A percentile compares a stretch with the other conserved stretches of the same genome.
Conservation (phyloP, 1,140 invertebrate species). For the Bombus cullumanus region DNA sequence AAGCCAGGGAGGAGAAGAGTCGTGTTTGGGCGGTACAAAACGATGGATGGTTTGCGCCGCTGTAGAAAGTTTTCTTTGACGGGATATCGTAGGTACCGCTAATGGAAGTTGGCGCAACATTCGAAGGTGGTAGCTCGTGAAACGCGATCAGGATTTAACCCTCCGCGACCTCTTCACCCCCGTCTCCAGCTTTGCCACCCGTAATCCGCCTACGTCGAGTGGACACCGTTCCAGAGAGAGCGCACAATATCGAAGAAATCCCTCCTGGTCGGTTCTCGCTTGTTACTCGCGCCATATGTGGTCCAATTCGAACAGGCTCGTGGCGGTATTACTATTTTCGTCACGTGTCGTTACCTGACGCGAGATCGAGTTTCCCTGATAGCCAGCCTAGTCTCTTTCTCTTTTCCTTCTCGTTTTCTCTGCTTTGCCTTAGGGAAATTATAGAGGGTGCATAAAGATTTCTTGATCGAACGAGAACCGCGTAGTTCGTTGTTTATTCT, state of each 20-base stretch:
- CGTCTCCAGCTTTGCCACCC: conserved; percentile 43
- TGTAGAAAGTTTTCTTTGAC: conserved; percentile 71
- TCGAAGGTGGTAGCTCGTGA: conserved; percentile 80
- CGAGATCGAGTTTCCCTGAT: conserved; percentile 50
- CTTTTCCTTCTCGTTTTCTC: background rate
- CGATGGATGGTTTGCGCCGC: conserved; percentile 42
- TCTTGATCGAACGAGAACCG: background rate
- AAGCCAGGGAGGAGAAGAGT: conserved; percentile 16
- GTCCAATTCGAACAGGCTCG: background rate
- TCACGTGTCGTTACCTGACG: conserved; percentile 61
- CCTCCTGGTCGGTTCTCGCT: conserved; percentile 18
- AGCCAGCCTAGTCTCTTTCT: background rate
- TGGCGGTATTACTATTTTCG: conserved; percentile 44
- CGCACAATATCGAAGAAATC: conserved; percentile 47
- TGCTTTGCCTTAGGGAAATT: background rate
- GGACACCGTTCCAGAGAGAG: conserved; percentile 49
- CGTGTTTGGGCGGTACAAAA: conserved; percentile 52
- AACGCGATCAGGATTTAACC: conserved; percentile 78
- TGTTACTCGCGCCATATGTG: conserved; percentile 27
- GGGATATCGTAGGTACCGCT: conserved; percentile 70
- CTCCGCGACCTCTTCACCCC: conserved; percentile 13
- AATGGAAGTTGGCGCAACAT: conserved; percentile 75
- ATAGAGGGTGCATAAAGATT: background rate
- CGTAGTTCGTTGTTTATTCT: background rate
- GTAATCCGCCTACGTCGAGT: conserved; percentile 74